phyloP scores from a whole-genome alignment of 2,113 vertebrate genomes.

The Acrocephalus kingi region DNA sequence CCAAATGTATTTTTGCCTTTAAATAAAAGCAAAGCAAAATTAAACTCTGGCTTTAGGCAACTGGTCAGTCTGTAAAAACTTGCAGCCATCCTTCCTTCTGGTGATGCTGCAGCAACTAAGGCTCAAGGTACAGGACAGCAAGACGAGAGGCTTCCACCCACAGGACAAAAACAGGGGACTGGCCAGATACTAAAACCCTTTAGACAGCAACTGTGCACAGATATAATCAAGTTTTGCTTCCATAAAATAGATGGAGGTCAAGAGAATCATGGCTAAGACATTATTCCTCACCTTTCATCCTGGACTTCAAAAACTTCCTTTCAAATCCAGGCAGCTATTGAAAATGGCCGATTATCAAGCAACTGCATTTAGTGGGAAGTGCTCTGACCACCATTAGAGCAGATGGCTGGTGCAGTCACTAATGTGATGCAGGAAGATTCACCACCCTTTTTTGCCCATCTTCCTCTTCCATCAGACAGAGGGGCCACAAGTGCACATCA shows the following conservation, averaged over 20 bases:
- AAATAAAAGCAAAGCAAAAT: neutral
- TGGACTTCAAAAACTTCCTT: neutral
- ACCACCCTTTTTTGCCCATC: neutral
- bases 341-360: neutral
- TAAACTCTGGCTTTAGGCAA: neutral
- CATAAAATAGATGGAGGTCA: neutral
- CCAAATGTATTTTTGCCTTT: accelerated
- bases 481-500: too few relatives aligned
- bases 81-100: neutral
- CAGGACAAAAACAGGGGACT: neutral
- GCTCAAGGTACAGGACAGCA: neutral
- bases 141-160: accelerated
- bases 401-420: neutral
- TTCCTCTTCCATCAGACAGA: neutral
- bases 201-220: neutral
- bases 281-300: neutral
- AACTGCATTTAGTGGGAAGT: neutral
- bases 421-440: neutral
- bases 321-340: neutral
- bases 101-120: neutral
- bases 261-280: neutral
- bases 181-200: neutral
- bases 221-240: neutral
- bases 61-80: accelerated
- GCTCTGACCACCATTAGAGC: neutral